These are phyloP conservation scores for Clistopyga incitator DNA, from an alignment of 2,888 invertebrate genomes.

Conservation along the genomic window DNA sequence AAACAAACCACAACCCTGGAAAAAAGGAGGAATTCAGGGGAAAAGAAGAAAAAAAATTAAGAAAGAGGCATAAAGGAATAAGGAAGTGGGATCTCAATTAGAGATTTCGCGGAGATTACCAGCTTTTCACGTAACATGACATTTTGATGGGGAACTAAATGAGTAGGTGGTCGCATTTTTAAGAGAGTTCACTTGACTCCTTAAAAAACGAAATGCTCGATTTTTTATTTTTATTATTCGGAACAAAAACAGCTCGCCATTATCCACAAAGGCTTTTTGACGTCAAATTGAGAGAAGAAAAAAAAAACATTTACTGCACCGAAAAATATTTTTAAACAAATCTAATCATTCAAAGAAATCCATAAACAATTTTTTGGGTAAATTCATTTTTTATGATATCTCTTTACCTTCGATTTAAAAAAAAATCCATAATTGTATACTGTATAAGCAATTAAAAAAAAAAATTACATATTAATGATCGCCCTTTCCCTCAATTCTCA, in stretches of 20 bases:
- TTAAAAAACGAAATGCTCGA: background rate
- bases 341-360: too few species aligned
- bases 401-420: too few species aligned
- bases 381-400: too few species aligned
- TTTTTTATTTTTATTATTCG: background rate
- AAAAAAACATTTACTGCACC: too few species aligned
- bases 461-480: too few species aligned
- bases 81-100: constrained; percentile 12
- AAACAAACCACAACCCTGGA: background rate
- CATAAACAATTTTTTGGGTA: too few species aligned
- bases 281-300: background rate
- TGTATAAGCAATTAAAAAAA: too few species aligned
- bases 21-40: background rate
- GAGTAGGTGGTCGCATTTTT: background rate
- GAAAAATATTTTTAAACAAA: too few species aligned
- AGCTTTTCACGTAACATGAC: background rate
- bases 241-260: background rate
- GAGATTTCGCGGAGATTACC: constrained; percentile 5
- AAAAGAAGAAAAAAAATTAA: background rate
- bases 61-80: background rate
- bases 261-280: background rate
- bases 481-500: too few species aligned
- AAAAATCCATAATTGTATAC: too few species aligned
- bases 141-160: background rate
- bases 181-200: background rate